Evolutionary conservation across 2,888 invertebrate species (phyloP).

Genomic region (Rhagium mordax): DNA sequence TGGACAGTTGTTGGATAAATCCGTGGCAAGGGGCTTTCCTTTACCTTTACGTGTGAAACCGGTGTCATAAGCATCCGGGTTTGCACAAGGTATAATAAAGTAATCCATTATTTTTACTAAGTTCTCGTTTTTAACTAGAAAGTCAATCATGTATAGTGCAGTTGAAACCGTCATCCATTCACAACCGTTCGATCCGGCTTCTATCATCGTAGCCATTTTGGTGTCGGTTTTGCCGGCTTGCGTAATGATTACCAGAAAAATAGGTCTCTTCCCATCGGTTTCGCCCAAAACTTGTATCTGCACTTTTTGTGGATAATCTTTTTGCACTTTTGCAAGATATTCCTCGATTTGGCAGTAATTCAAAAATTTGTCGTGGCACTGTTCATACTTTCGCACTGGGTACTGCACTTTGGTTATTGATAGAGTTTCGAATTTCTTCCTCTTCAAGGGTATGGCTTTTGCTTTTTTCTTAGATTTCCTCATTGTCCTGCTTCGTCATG

Average conservation of each 20-base stretch:
- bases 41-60: conserved; percentile 25
- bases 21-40: conserved; percentile 15
- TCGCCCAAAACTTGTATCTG: conserved; percentile 45
- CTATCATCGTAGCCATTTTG: conserved; percentile 49
- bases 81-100: conserved; percentile 56
- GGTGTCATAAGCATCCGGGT: conserved; percentile 57
- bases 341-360: conserved; percentile 52
- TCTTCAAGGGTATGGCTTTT: neutral
- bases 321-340: conserved; percentile 47
- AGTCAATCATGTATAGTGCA: conserved; percentile 54
- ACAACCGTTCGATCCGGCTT: conserved; percentile 54
- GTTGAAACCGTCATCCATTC: conserved; percentile 54
- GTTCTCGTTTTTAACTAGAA: conserved; percentile 49
- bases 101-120: conserved; percentile 51
- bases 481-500: neutral
- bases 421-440: neutral
- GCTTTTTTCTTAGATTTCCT: neutral
- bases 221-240: neutral
- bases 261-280: conserved; percentile 45
- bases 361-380: conserved; percentile 55
- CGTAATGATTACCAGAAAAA: conserved; percentile 39
- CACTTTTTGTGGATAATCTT: conserved; percentile 40
- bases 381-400: conserved; percentile 46
- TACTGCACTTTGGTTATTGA: conserved; percentile 25
- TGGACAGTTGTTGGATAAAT: conserved; percentile 51